A percentile compares a stretch with the other conserved stretches of the same genome.
These are phyloP conservation scores for Drosophila kepulauana DNA, from an alignment of 1,140 invertebrate genomes.

Conservation along the genomic window DNA sequence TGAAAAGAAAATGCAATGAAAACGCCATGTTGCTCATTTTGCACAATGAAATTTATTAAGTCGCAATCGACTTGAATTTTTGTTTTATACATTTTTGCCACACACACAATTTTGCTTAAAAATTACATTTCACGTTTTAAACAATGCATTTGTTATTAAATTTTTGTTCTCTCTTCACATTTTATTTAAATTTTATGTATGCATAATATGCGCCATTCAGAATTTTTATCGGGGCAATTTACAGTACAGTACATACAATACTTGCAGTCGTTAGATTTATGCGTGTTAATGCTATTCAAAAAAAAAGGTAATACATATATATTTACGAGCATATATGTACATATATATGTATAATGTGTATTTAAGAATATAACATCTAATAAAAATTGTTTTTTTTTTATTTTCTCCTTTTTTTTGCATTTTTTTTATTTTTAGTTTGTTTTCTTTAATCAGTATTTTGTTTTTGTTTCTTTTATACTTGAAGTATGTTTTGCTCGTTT, in stretches of 20 bases:
- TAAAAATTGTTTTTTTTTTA: slow-evolving; percentile 34
- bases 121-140: slow-evolving; percentile 26
- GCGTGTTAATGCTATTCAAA: slow-evolving; percentile 41
- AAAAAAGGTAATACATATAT: slow-evolving; percentile 32
- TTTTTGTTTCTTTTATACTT: slow-evolving; percentile 31
- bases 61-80: slow-evolving; percentile 22
- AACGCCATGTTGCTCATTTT: slow-evolving; percentile 14
- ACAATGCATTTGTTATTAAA: slow-evolving; percentile 9
- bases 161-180: slow-evolving; percentile 13
- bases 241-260: slow-evolving; percentile 46
- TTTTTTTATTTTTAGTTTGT: not conserved
- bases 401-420: not conserved
- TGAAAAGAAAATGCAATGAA: slow-evolving; percentile 17
- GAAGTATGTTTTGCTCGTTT: slow-evolving; percentile 35
- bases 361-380: slow-evolving; percentile 35
- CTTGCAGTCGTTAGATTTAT: slow-evolving; percentile 54
- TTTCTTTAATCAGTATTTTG: slow-evolving; percentile 3
- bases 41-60: slow-evolving; percentile 47
- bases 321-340: slow-evolving; percentile 16
- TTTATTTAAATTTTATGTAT: slow-evolving; percentile 14
- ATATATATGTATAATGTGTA: slow-evolving; percentile 12
- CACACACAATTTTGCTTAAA: slow-evolving; percentile 42
- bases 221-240: slow-evolving; percentile 27
- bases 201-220: slow-evolving; percentile 4
- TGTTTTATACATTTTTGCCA: slow-evolving; percentile 35